These are phyloP conservation scores for Volucella zonaria DNA, from an alignment of 2,888 invertebrate genomes.

Conservation along the genomic window DNA sequence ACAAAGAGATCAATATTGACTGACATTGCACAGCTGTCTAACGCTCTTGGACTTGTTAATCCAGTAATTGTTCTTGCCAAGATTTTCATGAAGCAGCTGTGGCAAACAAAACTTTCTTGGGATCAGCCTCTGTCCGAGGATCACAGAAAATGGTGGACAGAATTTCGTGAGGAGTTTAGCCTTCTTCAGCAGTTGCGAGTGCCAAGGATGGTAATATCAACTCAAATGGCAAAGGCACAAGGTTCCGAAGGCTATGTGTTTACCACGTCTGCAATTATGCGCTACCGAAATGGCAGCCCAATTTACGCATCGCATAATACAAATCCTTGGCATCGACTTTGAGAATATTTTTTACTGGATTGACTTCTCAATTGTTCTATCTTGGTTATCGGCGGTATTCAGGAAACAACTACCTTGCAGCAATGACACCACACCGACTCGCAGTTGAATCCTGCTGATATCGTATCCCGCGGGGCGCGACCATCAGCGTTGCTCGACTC, in stretches of 20 bases:
- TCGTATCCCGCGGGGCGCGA: too few relatives aligned
- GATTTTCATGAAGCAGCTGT: too few relatives aligned
- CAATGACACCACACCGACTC: constrained; percentile 34
- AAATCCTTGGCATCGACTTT: constrained; percentile 56
- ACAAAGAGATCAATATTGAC: constrained; percentile 75
- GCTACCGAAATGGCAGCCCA: constrained; percentile 24
- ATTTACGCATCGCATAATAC: too few relatives aligned
- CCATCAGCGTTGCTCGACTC: too few relatives aligned
- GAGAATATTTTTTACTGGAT: too few relatives aligned
- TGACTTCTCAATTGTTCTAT: constrained; percentile 73
- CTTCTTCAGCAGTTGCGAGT: constrained; percentile 10
- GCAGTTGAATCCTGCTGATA: too few relatives aligned
- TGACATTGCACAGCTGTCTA: constrained; percentile 72
- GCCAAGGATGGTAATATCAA: neutral
- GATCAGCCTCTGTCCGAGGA: constrained; percentile 70
- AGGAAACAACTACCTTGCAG: constrained; percentile 34
- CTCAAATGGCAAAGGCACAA: neutral
- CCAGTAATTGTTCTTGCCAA: too few relatives aligned
- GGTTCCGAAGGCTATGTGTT: constrained; percentile 69
- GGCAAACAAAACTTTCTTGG: constrained; percentile 75
- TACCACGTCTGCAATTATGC: constrained; percentile 76
- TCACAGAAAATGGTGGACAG: too few relatives aligned
- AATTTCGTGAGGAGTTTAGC: too few relatives aligned
- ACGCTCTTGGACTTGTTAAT: too few relatives aligned
- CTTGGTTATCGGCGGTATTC: too few relatives aligned